Conservation (phyloP, 2,888 invertebrate species). For the Mesodorylaimus sp. region DNA sequence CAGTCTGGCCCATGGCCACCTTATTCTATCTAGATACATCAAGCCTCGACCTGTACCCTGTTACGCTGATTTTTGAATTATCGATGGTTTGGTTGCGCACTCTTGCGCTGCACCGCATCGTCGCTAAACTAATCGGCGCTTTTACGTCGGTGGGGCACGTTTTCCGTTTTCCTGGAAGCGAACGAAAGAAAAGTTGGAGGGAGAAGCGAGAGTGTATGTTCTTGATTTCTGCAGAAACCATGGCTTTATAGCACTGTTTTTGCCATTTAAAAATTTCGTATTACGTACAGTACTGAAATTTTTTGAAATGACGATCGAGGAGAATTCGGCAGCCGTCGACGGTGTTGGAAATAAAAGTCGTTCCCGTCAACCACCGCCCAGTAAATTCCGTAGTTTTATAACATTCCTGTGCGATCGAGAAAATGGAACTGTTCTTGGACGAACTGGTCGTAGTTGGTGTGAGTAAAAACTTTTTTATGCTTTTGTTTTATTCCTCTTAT, state of each 20-base stretch:
- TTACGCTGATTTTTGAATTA: neutral
- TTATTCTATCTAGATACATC: too few relatives aligned
- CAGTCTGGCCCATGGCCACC: too few relatives aligned
- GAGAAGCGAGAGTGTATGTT: too few relatives aligned
- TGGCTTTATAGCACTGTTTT: neutral
- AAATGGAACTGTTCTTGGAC: slow-evolving; percentile 11
- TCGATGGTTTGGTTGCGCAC: too few relatives aligned
- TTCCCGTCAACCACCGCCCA: neutral
- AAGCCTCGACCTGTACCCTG: neutral
- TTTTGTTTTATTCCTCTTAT: too few relatives aligned
- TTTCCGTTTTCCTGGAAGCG: too few relatives aligned
- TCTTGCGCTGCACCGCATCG: too few relatives aligned
- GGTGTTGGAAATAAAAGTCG: neutral
- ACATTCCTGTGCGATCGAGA: slow-evolving; percentile 7
- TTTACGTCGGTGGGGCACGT: too few relatives aligned
- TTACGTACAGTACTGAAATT: neutral
- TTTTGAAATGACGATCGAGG: neutral
- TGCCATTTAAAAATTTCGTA: neutral
- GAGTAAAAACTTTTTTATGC: slow-evolving; percentile 2
- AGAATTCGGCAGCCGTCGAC: neutral
- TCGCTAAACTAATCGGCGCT: too few relatives aligned
- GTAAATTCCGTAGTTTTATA: slow-evolving; percentile 1
- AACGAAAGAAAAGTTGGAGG: too few relatives aligned
- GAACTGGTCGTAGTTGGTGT: slow-evolving; percentile 15
- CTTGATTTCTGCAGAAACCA: too few relatives aligned